Conservation (phyloP, 1,140 invertebrate species). For the Matsumurasca onukii region DNA sequence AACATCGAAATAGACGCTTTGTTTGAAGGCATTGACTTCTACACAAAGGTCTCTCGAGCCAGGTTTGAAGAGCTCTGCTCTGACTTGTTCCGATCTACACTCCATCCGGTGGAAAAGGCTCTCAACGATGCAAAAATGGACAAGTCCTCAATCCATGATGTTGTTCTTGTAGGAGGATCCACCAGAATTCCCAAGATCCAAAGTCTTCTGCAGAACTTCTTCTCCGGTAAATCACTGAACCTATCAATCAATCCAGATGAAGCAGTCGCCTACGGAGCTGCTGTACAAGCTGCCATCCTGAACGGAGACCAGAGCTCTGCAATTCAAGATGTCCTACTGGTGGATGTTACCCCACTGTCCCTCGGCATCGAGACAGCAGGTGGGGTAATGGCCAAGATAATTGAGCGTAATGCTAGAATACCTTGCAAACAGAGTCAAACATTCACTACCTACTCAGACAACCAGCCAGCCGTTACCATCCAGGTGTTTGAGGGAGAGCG, state of each 20-base stretch:
- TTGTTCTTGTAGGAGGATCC: constrained; percentile 77
- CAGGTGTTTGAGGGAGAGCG: constrained; percentile 69
- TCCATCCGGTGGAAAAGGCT: too few relatives aligned
- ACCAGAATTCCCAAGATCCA: constrained; percentile 70
- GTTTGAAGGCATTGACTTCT: constrained; percentile 59
- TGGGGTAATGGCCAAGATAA: constrained; percentile 94
- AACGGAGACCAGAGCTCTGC: constrained; percentile 61
- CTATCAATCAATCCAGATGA: constrained; percentile 67
- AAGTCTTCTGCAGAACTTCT: too few relatives aligned
- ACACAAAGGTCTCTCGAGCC: constrained; percentile 59
- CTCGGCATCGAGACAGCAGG: constrained; percentile 53
- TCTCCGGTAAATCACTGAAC: too few relatives aligned
- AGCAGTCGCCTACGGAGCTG: constrained; percentile 65
- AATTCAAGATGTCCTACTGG: constrained; percentile 57
- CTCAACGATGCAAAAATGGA: too few relatives aligned
- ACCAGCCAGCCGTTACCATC: too few relatives aligned
- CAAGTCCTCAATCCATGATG: too few relatives aligned
- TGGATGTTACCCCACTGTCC: constrained; percentile 57
- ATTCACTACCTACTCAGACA: constrained; percentile 58
- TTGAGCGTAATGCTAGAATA: too few relatives aligned
- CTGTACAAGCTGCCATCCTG: too few relatives aligned
- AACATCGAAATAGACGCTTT: too few relatives aligned
- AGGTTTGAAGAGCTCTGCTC: too few relatives aligned
- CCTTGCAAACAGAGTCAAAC: constrained; percentile 55
- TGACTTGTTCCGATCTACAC: too few relatives aligned